phyloP scores from a whole-genome alignment of 2,113 vertebrate species.

The Eretmochelys imbricata region DNA sequence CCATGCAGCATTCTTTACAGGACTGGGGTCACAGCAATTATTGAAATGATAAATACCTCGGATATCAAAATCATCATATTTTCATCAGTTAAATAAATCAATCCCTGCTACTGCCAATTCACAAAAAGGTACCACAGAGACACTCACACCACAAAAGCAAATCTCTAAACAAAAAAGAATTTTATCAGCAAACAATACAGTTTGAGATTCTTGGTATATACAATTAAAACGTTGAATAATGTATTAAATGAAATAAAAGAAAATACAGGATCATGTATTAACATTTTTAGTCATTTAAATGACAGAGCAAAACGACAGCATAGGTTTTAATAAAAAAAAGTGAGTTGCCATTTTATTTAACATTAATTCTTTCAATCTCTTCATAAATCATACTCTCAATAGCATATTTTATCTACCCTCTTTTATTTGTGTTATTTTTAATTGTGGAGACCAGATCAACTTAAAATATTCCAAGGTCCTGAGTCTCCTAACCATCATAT shows the following conservation, averaged over 20 bases:
- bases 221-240: not conserved
- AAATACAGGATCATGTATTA: not conserved
- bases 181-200: not conserved
- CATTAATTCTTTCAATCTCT: not conserved
- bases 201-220: not conserved
- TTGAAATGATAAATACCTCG: not conserved
- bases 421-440: not conserved
- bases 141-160: not conserved
- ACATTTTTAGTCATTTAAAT: not conserved
- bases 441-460: not conserved
- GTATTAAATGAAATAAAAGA: not conserved
- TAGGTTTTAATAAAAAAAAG: not conserved
- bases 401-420: not conserved
- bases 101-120: not conserved
- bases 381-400: not conserved
- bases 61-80: not conserved
- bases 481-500: not conserved
- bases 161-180: not conserved
- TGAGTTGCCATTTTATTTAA: not conserved
- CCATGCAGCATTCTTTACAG: fast-evolving
- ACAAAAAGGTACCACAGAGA: not conserved
- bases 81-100: not conserved
- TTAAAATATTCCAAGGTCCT: not conserved
- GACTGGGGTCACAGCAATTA: not conserved
- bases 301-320: not conserved